Percentiles rank a stretch among this genome's conserved stretches.
phyloP scores from a whole-genome alignment of 64 coral and sea anemone species.

The Anthopleura sola region DNA sequence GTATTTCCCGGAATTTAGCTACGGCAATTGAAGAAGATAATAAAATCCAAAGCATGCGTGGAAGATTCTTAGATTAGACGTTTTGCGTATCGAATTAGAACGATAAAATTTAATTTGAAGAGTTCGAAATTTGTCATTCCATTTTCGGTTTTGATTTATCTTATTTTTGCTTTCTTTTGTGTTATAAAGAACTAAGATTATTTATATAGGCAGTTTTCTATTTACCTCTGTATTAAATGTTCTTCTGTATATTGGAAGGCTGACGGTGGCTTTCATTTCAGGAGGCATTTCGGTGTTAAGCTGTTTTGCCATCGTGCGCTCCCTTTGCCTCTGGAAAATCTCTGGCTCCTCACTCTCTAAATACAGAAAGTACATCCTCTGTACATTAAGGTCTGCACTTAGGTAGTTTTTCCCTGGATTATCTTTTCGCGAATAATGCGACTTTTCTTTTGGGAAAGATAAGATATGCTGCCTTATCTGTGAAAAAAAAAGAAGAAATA shows the following conservation, averaged over 20 bases:
- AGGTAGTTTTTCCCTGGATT: constrained; percentile 28
- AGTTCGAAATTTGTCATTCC: too few relatives aligned
- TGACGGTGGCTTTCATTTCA: not conserved
- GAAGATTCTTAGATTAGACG: too few relatives aligned
- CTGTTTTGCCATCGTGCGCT: constrained; percentile 7
- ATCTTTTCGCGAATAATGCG: constrained; percentile 34
- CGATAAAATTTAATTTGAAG: too few relatives aligned
- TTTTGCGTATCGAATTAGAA: too few relatives aligned
- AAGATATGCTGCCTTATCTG: constrained; percentile 37
- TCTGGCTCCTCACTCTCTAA: constrained; percentile 19
- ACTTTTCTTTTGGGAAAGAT: constrained; percentile 25
- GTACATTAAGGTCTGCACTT: constrained; percentile 14
- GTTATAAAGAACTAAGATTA: too few relatives aligned
- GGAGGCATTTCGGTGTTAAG: not conserved
- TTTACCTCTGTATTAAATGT: not conserved
- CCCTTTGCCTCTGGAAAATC: not conserved
- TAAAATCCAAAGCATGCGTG: too few relatives aligned
- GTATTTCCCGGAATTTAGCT: too few relatives aligned
- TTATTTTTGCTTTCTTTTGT: too few relatives aligned
- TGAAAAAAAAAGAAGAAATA: not conserved
- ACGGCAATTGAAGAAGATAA: too few relatives aligned
- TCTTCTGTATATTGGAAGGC: not conserved
- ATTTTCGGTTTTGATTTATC: too few relatives aligned
- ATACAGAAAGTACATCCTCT: constrained; percentile 47
- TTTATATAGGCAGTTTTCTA: too few relatives aligned